Percentiles rank a stretch among this genome's conserved stretches.
These are phyloP conservation scores for Camelus bactrianus DNA, from an alignment of 2,113 vertebrate genomes.

Conservation along the genomic window DNA sequence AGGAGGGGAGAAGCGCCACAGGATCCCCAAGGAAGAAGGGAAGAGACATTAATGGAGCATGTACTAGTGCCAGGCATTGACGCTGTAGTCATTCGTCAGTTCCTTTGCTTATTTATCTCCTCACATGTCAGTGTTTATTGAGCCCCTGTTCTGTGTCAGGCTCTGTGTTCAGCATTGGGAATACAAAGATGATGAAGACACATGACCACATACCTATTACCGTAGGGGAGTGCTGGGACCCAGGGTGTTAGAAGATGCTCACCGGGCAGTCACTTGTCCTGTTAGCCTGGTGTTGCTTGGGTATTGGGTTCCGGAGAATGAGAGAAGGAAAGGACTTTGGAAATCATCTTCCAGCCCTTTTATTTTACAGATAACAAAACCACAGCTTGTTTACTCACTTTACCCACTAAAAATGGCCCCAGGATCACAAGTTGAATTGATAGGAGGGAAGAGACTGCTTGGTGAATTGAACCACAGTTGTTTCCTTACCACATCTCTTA, in stretches of 20 bases:
- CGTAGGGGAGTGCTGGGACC: neutral
- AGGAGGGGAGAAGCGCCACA: neutral
- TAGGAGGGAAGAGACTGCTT: neutral
- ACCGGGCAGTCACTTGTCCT: neutral
- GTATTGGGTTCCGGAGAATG: neutral
- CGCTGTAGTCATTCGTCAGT: neutral
- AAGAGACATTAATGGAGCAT: neutral
- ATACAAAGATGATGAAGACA: neutral
- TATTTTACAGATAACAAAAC: neutral
- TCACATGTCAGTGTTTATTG: neutral
- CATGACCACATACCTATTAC: neutral
- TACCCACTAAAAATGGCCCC: neutral
- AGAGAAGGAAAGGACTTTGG: neutral
- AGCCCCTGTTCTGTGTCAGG: neutral
- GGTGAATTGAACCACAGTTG: neutral
- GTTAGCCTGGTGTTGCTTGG: neutral
- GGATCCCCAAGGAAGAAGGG: neutral
- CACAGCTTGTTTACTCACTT: neutral
- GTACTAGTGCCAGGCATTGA: accelerated
- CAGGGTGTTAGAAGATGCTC: neutral
- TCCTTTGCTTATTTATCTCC: neutral
- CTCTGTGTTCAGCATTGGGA: neutral
- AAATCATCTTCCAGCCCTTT: neutral
- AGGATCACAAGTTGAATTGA: neutral
- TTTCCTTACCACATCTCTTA: neutral